Percentiles rank a stretch among this genome's conserved stretches.
These are phyloP conservation scores for Zoanthus solanderi DNA, from an alignment of 92 coral and sea anemone species.

Conservation along the genomic window DNA sequence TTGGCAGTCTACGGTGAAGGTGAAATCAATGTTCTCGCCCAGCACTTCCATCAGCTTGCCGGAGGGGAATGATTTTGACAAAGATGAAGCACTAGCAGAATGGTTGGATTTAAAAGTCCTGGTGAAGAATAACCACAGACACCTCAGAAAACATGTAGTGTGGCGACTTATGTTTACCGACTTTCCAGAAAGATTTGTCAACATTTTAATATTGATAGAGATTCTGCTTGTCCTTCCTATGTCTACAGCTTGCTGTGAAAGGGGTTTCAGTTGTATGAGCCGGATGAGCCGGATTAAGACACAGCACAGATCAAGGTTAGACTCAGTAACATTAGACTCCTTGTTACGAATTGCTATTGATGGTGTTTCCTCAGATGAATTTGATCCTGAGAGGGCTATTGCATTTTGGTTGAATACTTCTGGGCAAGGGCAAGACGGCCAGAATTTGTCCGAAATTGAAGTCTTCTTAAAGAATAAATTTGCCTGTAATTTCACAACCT, in stretches of 20 bases:
- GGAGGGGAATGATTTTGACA: constrained; percentile 3
- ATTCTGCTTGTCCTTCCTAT: constrained; percentile 44
- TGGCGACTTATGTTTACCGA: constrained; percentile 54
- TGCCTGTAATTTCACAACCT: neutral
- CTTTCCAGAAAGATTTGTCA: constrained; percentile 36
- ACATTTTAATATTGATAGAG: constrained; percentile 51
- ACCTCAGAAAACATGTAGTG: constrained; percentile 50
- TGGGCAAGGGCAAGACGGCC: constrained; percentile 35
- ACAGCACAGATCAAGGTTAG: constrained; percentile 55
- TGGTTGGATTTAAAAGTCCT: constrained; percentile 40
- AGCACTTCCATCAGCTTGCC: constrained; percentile 12
- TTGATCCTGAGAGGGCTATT: constrained; percentile 33
- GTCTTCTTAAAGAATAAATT: neutral
- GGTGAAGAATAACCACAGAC: constrained; percentile 19
- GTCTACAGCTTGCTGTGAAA: constrained; percentile 47
- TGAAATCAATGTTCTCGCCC: constrained; percentile 9
- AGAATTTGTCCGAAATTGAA: constrained; percentile 13
- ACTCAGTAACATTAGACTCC: constrained; percentile 46
- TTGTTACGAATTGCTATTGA: constrained; percentile 51
- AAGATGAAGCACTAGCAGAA: constrained; percentile 12
- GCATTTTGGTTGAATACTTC: constrained; percentile 53
- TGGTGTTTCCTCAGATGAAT: constrained; percentile 40
- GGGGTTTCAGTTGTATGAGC: constrained; percentile 56
- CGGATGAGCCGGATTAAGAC: constrained; percentile 45
- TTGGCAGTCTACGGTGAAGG: constrained; percentile 14